These are phyloP conservation scores for Nannoperca obscura DNA, from an alignment of 2,797 vertebrate species.

Conservation along the genomic window DNA sequence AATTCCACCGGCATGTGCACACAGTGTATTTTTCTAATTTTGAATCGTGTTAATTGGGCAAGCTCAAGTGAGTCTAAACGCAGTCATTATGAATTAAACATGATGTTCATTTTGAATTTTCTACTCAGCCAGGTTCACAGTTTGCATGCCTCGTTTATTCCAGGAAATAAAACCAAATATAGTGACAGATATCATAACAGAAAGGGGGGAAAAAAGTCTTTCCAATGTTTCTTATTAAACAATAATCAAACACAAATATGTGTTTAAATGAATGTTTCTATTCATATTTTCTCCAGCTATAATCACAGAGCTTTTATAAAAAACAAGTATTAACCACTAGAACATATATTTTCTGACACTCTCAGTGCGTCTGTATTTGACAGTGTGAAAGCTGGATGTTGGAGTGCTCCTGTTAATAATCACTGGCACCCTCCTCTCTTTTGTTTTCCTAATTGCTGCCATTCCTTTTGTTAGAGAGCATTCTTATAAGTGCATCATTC, in stretches of 20 bases:
- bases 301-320: conserved; percentile 23
- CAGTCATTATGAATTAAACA: conserved; percentile 48
- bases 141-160: conserved; percentile 24
- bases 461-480: conserved; percentile 65
- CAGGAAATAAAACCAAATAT: conserved; percentile 39
- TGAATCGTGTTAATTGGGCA: conserved; percentile 35
- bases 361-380: conserved; percentile 52
- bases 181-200: conserved; percentile 21
- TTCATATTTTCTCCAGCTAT: background rate
- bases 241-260: conserved; percentile 9
- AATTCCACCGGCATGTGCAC: background rate
- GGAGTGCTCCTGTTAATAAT: conserved; percentile 68
- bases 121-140: conserved; percentile 19
- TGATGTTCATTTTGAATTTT: conserved; percentile 32
- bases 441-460: conserved; percentile 78
- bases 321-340: conserved; percentile 39
- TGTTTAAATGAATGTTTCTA: conserved; percentile 17
- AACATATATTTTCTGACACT: conserved; percentile 27
- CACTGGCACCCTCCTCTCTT: conserved; percentile 65
- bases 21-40: conserved; percentile 24
- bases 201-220: background rate
- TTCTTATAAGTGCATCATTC: conserved; percentile 73
- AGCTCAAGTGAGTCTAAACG: conserved; percentile 21
- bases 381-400: conserved; percentile 49
- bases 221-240: background rate